A percentile compares a stretch with the other conserved stretches of the same genome.
phyloP scores from a whole-genome alignment of 2,888 invertebrate species.

The Bembecia ichneumoniformis region DNA sequence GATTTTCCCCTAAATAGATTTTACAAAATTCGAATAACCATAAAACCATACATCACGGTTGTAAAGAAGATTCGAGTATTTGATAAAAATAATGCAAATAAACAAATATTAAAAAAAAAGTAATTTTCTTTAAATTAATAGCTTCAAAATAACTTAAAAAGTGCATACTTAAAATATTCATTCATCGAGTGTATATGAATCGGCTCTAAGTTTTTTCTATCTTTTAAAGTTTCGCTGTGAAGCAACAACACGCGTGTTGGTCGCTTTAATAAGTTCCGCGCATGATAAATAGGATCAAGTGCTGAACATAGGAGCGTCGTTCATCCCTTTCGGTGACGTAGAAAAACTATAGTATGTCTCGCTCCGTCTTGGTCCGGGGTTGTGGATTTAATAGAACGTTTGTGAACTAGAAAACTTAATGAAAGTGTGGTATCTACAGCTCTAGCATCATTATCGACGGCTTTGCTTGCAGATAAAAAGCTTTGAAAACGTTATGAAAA shows the following conservation, averaged over 20 bases:
- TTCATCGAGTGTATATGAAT: slow-evolving; percentile 1
- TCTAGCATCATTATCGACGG: slow-evolving; percentile 59
- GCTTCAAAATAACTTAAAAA: too few relatives aligned
- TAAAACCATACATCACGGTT: too few relatives aligned
- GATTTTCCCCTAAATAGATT: too few relatives aligned
- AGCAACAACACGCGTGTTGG: slow-evolving; percentile 52
- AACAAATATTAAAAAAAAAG: too few relatives aligned
- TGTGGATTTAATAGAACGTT: slow-evolving; percentile 41
- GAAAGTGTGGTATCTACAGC: slow-evolving; percentile 50
- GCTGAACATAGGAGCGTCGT: slow-evolving; percentile 23
- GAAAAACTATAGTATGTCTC: slow-evolving; percentile 22
- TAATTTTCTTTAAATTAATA: too few relatives aligned
- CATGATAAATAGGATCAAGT: slow-evolving; percentile 68
- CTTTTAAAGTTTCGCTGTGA: slow-evolving; percentile 45
- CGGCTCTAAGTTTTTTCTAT: slow-evolving; percentile 34
- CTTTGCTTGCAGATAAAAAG: slow-evolving; percentile 53
- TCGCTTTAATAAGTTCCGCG: slow-evolving; percentile 64
- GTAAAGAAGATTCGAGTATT: too few relatives aligned
- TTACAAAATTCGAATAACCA: too few relatives aligned
- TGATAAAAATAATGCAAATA: too few relatives aligned
- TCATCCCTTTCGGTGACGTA: slow-evolving; percentile 4
- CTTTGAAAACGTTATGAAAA: slow-evolving; percentile 44
- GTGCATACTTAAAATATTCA: too few relatives aligned
- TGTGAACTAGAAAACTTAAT: slow-evolving; percentile 55
- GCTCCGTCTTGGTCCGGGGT: slow-evolving; percentile 30